phyloP scores from a whole-genome alignment of 2,797 vertebrate genomes.

The Catostomus latipinnis region DNA sequence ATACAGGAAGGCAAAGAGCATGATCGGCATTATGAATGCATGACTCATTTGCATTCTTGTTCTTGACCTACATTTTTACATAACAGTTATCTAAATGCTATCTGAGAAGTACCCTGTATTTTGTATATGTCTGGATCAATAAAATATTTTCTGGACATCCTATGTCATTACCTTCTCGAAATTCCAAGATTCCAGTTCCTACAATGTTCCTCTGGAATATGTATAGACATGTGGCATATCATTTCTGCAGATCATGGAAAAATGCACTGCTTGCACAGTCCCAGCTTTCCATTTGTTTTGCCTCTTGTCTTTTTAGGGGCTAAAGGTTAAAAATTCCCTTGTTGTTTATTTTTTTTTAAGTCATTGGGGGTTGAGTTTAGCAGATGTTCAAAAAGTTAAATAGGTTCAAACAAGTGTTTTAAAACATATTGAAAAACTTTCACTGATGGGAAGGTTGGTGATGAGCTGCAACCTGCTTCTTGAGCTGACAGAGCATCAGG shows the following conservation, averaged over 20 bases:
- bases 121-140: not conserved
- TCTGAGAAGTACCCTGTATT: not conserved
- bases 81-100: too few relatives aligned
- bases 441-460: not conserved
- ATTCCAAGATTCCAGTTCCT: not conserved
- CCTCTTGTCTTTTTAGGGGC: conserved; percentile 17
- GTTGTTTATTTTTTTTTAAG: conserved; percentile 32
- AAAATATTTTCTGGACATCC: not conserved
- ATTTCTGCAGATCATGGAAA: conserved; percentile 40
- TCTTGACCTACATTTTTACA: too few relatives aligned
- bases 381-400: conserved; percentile 40
- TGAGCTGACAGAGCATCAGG: not conserved
- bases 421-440: conserved; percentile 8
- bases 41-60: too few relatives aligned
- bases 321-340: conserved; percentile 35
- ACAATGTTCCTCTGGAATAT: conserved; percentile 27
- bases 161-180: not conserved
- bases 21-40: too few relatives aligned
- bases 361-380: conserved; percentile 26
- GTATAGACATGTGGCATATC: conserved; percentile 34
- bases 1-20: too few relatives aligned
- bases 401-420: conserved; percentile 12
- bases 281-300: conserved; percentile 5
- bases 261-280: conserved; percentile 27
- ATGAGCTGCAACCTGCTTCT: not conserved